phyloP scores from a whole-genome alignment of 2,113 vertebrate species.

The Laticauda laticaudata region DNA sequence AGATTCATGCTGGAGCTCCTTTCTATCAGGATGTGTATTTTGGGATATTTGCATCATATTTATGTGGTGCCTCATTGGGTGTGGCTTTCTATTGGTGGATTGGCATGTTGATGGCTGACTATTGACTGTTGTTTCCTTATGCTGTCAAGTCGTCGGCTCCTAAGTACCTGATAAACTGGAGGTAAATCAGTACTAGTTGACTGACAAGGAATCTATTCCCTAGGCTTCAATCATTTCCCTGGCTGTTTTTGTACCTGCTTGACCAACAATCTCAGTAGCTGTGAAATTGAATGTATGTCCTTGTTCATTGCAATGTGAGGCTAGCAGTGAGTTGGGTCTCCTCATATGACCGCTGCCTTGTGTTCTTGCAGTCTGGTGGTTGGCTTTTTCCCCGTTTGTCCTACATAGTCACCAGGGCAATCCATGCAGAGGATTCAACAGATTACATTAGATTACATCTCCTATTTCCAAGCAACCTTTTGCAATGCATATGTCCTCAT shows the following conservation, averaged over 20 bases:
- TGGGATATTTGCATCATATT: background rate
- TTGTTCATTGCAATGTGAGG: background rate
- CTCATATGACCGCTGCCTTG: background rate
- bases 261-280: background rate
- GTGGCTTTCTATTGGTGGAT: background rate
- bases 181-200: background rate
- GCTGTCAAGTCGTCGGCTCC: background rate
- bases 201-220: background rate
- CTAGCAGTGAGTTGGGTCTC: background rate
- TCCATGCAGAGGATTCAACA: background rate
- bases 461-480: background rate
- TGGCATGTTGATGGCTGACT: background rate
- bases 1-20: background rate
- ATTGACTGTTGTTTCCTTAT: background rate
- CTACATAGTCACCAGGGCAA: background rate
- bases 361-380: background rate
- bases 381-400: background rate
- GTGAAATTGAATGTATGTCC: background rate
- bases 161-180: background rate
- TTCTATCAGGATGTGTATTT: background rate
- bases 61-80: background rate
- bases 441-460: background rate
- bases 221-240: background rate
- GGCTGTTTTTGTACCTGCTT: background rate
- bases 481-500: background rate